phyloP scores from a whole-genome alignment of 1,140 invertebrate genomes.

The Glossosoma conforme region DNA sequence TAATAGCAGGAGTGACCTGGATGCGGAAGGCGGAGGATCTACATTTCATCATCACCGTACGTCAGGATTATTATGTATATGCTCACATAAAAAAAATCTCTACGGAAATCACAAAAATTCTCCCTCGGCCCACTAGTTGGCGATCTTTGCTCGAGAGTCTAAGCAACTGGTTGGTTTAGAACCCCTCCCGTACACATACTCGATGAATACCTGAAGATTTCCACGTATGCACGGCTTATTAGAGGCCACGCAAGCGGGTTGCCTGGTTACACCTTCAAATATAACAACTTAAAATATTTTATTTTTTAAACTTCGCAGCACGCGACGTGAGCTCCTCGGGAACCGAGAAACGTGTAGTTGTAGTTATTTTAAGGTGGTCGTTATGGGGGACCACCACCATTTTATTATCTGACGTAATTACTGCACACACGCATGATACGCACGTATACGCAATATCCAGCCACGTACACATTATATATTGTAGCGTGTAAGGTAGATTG shows the following conservation, averaged over 20 bases:
- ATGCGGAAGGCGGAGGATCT: neutral
- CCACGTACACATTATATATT: no score
- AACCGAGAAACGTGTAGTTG: neutral
- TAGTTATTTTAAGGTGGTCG: no score
- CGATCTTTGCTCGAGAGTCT: neutral
- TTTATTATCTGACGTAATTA: neutral
- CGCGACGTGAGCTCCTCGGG: neutral
- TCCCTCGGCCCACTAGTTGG: neutral
- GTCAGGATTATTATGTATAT: neutral
- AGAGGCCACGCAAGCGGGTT: slow-evolving; percentile 29
- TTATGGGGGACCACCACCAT: neutral
- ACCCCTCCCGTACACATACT: neutral
- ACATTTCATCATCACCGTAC: neutral
- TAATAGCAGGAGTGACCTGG: no score
- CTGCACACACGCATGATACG: neutral
- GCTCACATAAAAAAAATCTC: neutral
- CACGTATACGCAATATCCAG: neutral
- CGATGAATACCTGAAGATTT: slow-evolving; percentile 28
- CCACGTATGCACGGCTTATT: slow-evolving; percentile 32
- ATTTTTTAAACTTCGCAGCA: neutral
- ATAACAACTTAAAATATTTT: slow-evolving; percentile 1
- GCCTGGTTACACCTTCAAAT: slow-evolving; percentile 5
- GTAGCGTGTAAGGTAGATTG: no score
- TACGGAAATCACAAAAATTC: neutral
- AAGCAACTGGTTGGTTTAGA: neutral